Base-by-base conservation (phyloP, 2,888 invertebrate species). In the Cerastis rubricosa region DNA sequence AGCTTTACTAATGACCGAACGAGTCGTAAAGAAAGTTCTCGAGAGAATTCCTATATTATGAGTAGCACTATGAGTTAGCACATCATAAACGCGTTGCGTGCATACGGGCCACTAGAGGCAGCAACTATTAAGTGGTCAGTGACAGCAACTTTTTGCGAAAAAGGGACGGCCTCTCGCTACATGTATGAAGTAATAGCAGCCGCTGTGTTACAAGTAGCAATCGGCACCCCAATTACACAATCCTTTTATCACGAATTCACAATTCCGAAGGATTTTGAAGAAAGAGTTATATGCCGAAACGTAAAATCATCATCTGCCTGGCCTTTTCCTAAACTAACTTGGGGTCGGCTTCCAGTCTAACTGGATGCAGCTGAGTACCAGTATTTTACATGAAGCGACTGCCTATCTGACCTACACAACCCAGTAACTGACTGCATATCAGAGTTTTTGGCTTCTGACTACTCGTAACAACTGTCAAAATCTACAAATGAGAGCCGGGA, bases 1-100 rank as follows among this genome's bases (percentile, higher is more conserved):
- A 83, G 59, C 54, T 43, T 76, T 47, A 66, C 76, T 81, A 77
- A 83, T 73, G 85, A 71, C 47, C 71, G 70, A 85, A 73, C 77
- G 35, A 64, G 81, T 72, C 59, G 19, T 43, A 64, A 85, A 77
- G 83, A 83, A 85, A 83, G 77, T 83, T 77, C 72, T 85, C 45
- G 68, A n/a, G 25, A 61, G 64, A 71, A 74, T 54, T 65, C 57
- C 14, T 49, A 51, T 65, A n/a, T 66, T 80, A 59, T 17, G 14
- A 43, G n/a, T 43, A 64, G 17, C 8, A 17, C 43, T 64, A 43
- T 54, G 47, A 59, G 63, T 74, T 74, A 51, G 51, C 59, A 70
- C 70, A 54, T 71, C 29, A 47, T 47, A 25, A 35, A 25, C 9
- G 45, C 3, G 57, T n/a, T 45, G 14, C 9, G 29, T 59, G 29